Percentiles rank a stretch among this genome's conserved stretches.
phyloP scores from a whole-genome alignment of 1,140 invertebrate species.

The Brachionus asplanchnoidis region DNA sequence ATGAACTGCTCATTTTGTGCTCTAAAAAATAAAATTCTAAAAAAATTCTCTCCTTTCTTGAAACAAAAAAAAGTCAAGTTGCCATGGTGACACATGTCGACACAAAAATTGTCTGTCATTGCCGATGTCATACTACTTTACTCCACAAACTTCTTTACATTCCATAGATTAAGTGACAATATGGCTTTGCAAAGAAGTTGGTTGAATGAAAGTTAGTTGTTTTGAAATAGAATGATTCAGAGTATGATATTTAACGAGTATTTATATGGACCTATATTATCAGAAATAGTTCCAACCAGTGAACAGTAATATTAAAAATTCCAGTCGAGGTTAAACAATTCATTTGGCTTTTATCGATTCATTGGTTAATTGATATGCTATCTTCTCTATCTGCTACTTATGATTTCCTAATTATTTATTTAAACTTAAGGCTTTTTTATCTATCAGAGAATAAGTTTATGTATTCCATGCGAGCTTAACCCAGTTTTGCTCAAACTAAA shows the following conservation, averaged over 20 bases:
- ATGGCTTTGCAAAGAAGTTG: slow-evolving; percentile 26
- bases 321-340: slow-evolving; percentile 30
- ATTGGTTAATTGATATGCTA: slow-evolving; percentile 34
- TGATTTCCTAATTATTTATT: slow-evolving; percentile 34
- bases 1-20: slow-evolving; percentile 7
- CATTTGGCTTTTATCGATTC: slow-evolving; percentile 12
- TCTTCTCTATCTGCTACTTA: not conserved
- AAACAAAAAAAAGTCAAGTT: not conserved
- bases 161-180: slow-evolving; percentile 8
- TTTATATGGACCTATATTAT: slow-evolving; percentile 6
- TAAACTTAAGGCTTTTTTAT: not conserved
- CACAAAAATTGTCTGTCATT: not conserved
- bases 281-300: not conserved
- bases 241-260: slow-evolving; percentile 15
- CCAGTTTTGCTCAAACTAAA: not conserved
- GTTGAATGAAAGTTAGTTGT: not conserved
- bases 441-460: not conserved
- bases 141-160: slow-evolving; percentile 37
- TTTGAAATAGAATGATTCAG: not conserved
- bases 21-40: not conserved
- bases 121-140: not conserved
- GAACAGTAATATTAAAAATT: not conserved
- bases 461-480: not conserved
- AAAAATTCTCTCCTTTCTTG: not conserved
- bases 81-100: not conserved